phyloP scores from a whole-genome alignment of 2,888 invertebrate species.

The Cerastis rubricosa region DNA sequence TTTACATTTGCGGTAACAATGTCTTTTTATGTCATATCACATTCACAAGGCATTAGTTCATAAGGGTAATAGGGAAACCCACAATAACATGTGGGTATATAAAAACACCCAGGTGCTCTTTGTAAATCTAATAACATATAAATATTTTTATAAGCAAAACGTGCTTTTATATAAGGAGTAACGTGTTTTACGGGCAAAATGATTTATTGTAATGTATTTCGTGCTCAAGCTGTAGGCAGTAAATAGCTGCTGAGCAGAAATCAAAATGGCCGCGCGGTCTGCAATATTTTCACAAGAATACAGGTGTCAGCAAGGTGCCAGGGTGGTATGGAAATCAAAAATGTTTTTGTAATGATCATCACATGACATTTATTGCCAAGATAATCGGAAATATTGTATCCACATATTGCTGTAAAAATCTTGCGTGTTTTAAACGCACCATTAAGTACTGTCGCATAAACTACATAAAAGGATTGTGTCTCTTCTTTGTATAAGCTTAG shows the following conservation, averaged over 20 bases:
- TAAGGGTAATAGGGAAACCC: background rate
- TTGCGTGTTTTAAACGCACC: no score
- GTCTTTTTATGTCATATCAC: slow-evolving; percentile 15
- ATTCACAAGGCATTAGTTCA: background rate
- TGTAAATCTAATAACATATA: slow-evolving; percentile 10
- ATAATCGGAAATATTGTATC: no score
- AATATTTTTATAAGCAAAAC: slow-evolving; percentile 18
- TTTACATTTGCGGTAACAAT: background rate
- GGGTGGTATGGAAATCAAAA: background rate
- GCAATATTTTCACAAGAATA: background rate
- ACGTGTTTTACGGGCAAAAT: background rate
- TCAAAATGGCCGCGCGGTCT: background rate
- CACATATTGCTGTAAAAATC: no score
- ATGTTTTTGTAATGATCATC: background rate
- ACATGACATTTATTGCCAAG: no score
- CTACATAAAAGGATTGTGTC: no score
- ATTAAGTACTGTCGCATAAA: no score
- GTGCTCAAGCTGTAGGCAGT: no score
- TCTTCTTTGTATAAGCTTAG: no score
- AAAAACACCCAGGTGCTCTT: background rate
- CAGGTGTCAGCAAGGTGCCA: background rate
- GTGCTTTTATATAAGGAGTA: background rate
- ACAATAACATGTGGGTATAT: background rate
- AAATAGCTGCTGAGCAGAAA: background rate
- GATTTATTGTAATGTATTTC: slow-evolving; percentile 9